Base-by-base conservation (phyloP, 2,113 vertebrate species). In the Scomber japonicus region DNA sequence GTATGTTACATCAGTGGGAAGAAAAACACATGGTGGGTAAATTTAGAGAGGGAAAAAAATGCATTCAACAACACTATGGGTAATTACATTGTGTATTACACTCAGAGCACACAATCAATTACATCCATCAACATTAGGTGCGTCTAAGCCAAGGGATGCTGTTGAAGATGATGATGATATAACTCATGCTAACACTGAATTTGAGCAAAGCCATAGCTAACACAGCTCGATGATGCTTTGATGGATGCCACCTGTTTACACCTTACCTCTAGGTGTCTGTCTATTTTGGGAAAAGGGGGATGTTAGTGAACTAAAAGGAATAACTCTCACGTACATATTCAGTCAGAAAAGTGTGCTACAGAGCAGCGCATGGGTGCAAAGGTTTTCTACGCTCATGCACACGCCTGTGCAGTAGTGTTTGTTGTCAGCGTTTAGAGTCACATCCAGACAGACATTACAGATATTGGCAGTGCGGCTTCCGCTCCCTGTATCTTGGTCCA, bases 401-500 rank as follows among this genome's bases (percentile, higher is more conserved):
- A 5, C 35, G 59, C 17, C 50, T 64, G 60, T 73, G 72, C 17
- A 11, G 71, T 30, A 60, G 51, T 14, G 65, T 73, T 77, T 64
- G 57, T 66, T 77, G 66, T 80, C 30, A n/a, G 70, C 5, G 27
- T 71, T 68, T 59, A 27, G 60, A 77, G 60, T 3, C 82, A 61
- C 63, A 85, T 82, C 71, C 78, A 90, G 82, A 71, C 79, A 73
- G 78, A 78, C 80, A 86, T 73, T 81, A 73, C 82, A 53, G 66
- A 87, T 71, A 78, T 59, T 87, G 82, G 86, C 59, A 16, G 65
- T 44, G 84, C 4, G 55, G 40, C 60, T 68, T 81, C 50, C 11
- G 44, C 72, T 79, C 88, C 87, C 90, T 85, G 91, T 83, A 75
- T 82, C 72, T 79, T 66, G 85, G 90, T 92, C 85, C 76, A 88